Percentiles rank a stretch among this genome's conserved stretches.
phyloP scores from a whole-genome alignment of 1,140 invertebrate genomes.

The Ips typographus region DNA sequence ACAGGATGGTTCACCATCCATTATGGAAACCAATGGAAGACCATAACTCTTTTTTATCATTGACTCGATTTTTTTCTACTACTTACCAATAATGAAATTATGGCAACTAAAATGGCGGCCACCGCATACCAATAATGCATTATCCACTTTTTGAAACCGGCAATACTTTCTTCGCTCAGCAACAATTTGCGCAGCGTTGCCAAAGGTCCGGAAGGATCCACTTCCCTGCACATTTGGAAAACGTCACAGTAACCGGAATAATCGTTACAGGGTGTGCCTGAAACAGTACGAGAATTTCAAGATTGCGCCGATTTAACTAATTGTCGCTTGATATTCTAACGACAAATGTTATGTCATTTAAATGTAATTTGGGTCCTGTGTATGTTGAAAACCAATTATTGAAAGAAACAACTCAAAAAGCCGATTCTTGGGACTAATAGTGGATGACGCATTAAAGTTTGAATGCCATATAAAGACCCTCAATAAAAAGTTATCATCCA shows the following conservation, averaged over 20 bases:
- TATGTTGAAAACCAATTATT: no score
- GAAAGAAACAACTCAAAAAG: no score
- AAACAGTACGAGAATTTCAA: constrained; percentile 4
- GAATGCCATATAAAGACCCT: no score
- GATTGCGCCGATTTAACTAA: not conserved
- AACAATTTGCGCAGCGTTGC: constrained; percentile 85
- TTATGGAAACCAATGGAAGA: no score
- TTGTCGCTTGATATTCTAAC: no score
- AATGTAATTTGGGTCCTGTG: no score
- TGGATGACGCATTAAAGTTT: no score
- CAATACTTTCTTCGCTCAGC: constrained; percentile 85
- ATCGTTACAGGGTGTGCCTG: constrained; percentile 91
- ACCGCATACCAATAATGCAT: constrained; percentile 83
- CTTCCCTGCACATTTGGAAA: constrained; percentile 94
- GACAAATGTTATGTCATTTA: no score
- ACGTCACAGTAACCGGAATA: constrained; percentile 99
- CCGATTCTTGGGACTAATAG: no score
- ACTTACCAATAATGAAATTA: constrained; percentile 76
- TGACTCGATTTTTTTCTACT: not conserved
- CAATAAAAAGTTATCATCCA: no score
- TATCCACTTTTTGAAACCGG: constrained; percentile 83
- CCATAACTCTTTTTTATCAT: no score
- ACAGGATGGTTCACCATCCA: no score
- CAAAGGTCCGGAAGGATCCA: constrained; percentile 92
- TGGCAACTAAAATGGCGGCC: constrained; percentile 69